These are phyloP conservation scores for Lysandra bellargus DNA, from an alignment of 2,888 invertebrate genomes.

Conservation along the genomic window DNA sequence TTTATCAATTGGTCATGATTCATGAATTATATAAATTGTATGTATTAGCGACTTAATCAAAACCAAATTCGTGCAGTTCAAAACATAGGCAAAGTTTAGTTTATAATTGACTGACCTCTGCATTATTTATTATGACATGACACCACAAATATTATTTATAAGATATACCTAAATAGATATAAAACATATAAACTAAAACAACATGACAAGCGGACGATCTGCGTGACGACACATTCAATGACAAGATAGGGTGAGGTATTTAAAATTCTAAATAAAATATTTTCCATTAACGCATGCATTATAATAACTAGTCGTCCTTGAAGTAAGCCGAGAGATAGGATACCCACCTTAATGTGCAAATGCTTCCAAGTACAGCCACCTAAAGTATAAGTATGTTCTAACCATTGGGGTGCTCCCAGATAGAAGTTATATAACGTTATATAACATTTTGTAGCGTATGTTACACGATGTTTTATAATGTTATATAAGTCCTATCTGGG, in stretches of 20 bases:
- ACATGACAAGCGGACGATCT: not conserved
- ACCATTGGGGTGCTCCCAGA: not conserved
- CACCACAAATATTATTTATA: not conserved
- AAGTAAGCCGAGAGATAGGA: not conserved
- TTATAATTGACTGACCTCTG: constrained; percentile 65
- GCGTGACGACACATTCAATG: not conserved
- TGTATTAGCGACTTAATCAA: constrained; percentile 7
- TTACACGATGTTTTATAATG: too few species aligned
- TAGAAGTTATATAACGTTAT: too few species aligned
- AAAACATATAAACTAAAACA: not conserved
- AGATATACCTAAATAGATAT: not conserved
- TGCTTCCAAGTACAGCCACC: not conserved
- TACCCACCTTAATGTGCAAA: not conserved
- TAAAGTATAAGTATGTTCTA: not conserved
- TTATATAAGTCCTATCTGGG: too few species aligned
- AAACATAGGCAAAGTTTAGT: constrained; percentile 5
- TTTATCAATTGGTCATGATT: too few species aligned
- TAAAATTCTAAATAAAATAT: not conserved
- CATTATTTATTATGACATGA: constrained; percentile 44
- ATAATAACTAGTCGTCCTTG: not conserved
- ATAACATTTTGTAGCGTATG: too few species aligned
- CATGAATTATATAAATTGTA: not conserved
- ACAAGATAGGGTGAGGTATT: constrained; percentile 12
- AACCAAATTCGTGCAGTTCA: constrained; percentile 11
- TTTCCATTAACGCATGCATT: not conserved